Evolutionary conservation across 2,797 vertebrate genomes (phyloP), one percentile per base, ranked within the genome.

Genomic region (Spinus pinus): DNA sequence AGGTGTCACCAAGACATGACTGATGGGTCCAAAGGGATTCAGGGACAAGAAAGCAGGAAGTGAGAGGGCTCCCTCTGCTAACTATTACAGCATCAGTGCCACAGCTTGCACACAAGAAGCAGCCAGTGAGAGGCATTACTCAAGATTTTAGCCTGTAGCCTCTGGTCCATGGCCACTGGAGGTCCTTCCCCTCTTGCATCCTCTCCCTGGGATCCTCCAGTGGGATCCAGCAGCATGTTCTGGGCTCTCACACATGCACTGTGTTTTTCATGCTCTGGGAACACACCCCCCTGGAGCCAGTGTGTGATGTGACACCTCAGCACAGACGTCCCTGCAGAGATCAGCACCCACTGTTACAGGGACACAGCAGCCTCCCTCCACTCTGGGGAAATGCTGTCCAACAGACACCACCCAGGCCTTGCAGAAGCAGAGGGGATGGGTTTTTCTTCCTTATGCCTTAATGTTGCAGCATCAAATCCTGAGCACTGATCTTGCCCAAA

Each of bases 161-260:
- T 67, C 41, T 57, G n/a, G 18, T 49, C 13, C 22, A 11, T 7
- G 35, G 27, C 30, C 41, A 7, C 33, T 72, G 60, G 31, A 88
- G 17, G 25, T 61, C 41, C n/a, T 60, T 67, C 13, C 12, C 39
- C 17, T 57, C 57, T 28, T 56, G 24, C 8, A 73, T 16, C 7
- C 27, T 64, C 25, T 49, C 7, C 3, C 20, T 10, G 1, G 16
- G 25, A 72, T 42, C 7, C 35, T 23, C 25, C 46, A 53, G 28
- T 11, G 27, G 27, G n/a, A 10, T 86, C 39, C 42, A 72, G 64
- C 24, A 90, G 71, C 2, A 1, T 5, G 4, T 46, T 24, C 31
- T 50, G 49, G 30, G n/a, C 21, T 81, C 33, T 79, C 24, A 23
- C 0, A 1, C 37, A 53, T 1, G 3, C 31, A 16, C 1, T 4